These are phyloP conservation scores for Tychaedon coryphoeus DNA, from an alignment of 2,113 vertebrate species.

Conservation along the genomic window DNA sequence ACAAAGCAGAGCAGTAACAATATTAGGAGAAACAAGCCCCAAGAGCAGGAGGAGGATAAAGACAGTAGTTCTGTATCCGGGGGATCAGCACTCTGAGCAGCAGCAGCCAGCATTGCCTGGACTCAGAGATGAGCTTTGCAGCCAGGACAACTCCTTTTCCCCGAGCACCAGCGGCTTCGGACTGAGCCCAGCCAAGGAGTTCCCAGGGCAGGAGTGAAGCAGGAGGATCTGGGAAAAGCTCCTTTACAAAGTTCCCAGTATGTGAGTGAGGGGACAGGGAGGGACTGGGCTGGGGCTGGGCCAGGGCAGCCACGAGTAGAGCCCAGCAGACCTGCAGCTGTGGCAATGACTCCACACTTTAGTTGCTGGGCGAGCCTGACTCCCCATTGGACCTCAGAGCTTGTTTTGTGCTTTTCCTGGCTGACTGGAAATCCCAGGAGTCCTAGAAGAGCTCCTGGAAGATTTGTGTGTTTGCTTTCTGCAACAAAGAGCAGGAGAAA, in stretches of 20 bases:
- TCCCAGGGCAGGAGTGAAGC: neutral
- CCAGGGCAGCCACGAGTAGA: neutral
- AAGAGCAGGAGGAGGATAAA: neutral
- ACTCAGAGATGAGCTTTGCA: neutral
- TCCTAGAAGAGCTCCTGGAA: neutral
- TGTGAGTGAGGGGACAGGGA: neutral
- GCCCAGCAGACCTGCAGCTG: neutral
- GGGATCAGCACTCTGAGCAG: neutral
- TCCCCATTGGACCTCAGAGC: neutral
- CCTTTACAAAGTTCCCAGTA: neutral
- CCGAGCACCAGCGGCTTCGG: fast-evolving
- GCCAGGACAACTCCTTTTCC: neutral
- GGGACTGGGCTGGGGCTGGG: neutral
- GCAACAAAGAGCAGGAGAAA: neutral
- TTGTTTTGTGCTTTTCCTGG: neutral
- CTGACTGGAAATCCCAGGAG: neutral
- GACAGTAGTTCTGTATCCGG: neutral
- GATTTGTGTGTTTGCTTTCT: neutral
- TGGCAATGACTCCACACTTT: neutral
- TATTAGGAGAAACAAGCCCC: neutral
- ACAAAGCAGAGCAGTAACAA: neutral
- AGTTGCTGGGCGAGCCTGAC: neutral
- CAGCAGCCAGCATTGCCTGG: neutral
- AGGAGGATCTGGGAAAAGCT: neutral
- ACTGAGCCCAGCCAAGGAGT: neutral